These are phyloP conservation scores for Teinopalpus imperialis DNA, from an alignment of 2,888 invertebrate species.

Conservation along the genomic window DNA sequence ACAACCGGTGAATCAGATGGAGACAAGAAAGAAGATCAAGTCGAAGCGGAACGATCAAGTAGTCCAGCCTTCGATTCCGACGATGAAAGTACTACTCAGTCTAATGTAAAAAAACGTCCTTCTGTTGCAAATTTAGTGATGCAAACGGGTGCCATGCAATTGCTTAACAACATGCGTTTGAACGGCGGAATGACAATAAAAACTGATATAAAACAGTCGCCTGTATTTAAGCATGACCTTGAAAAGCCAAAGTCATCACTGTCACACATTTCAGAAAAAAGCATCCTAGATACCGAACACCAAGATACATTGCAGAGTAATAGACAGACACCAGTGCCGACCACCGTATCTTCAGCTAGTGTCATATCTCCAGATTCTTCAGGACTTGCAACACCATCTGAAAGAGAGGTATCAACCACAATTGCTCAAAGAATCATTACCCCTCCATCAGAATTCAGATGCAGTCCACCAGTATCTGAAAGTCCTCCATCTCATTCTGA, in stretches of 20 bases:
- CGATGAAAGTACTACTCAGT: slow-evolving; percentile 89
- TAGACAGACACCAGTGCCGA: slow-evolving; percentile 50
- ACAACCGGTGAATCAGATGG: slow-evolving; percentile 77
- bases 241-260: slow-evolving; percentile 71
- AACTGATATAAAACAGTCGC: slow-evolving; percentile 59
- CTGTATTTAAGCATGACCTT: slow-evolving; percentile 57
- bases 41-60: slow-evolving; percentile 90
- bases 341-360: slow-evolving; percentile 57
- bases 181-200: slow-evolving; percentile 79
- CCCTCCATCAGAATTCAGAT: slow-evolving; percentile 87
- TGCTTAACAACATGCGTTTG: slow-evolving; percentile 78
- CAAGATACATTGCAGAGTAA: slow-evolving; percentile 59
- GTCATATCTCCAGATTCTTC: slow-evolving; percentile 66
- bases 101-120: slow-evolving; percentile 82
- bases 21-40: slow-evolving; percentile 73
- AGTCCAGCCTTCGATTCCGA: slow-evolving; percentile 97
- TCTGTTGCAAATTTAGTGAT: slow-evolving; percentile 86
- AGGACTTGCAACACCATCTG: slow-evolving; percentile 69
- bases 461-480: slow-evolving; percentile 85
- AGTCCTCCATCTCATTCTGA: slow-evolving; percentile 82
- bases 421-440: slow-evolving; percentile 87
- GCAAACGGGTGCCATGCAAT: slow-evolving; percentile 82
- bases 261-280: slow-evolving; percentile 85
- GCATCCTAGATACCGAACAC: slow-evolving; percentile 83
- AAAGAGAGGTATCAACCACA: slow-evolving; percentile 70